These are phyloP conservation scores for Bergia puertoricense DNA, from an alignment of 92 coral and sea anemone species.

Conservation along the genomic window DNA sequence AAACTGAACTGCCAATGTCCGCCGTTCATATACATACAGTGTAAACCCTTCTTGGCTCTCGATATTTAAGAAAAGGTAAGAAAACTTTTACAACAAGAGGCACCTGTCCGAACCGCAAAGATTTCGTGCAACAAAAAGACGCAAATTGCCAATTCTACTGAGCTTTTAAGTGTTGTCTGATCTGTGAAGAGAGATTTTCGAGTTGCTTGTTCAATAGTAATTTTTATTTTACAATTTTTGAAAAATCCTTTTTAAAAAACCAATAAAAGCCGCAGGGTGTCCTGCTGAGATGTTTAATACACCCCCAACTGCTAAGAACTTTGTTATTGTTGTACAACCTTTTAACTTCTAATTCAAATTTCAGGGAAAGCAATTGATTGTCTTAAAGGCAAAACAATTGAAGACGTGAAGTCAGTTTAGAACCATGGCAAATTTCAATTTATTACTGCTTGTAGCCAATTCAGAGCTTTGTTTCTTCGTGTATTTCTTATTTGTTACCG, in stretches of 20 bases:
- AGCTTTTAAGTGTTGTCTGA: neutral
- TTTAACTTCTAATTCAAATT: neutral
- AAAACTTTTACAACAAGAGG: neutral
- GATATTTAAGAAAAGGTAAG: neutral
- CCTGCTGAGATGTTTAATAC: neutral
- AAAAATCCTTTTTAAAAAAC: neutral
- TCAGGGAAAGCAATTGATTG: neutral
- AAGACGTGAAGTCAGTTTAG: neutral
- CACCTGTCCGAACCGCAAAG: constrained; percentile 16
- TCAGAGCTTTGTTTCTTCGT: neutral
- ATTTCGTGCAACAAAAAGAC: neutral
- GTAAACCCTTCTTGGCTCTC: neutral
- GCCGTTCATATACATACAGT: neutral
- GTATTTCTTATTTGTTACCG: neutral
- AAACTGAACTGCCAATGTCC: neutral
- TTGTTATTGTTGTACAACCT: neutral
- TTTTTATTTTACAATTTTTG: no score
- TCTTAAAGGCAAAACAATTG: neutral
- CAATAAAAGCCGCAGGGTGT: neutral
- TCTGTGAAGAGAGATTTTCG: neutral
- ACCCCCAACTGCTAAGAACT: neutral
- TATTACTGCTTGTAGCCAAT: neutral
- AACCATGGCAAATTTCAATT: neutral
- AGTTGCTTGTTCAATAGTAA: no score
- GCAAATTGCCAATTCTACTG: neutral